phyloP scores from a whole-genome alignment of 2,888 invertebrate genomes.

The Chymomyza fuscimana region DNA sequence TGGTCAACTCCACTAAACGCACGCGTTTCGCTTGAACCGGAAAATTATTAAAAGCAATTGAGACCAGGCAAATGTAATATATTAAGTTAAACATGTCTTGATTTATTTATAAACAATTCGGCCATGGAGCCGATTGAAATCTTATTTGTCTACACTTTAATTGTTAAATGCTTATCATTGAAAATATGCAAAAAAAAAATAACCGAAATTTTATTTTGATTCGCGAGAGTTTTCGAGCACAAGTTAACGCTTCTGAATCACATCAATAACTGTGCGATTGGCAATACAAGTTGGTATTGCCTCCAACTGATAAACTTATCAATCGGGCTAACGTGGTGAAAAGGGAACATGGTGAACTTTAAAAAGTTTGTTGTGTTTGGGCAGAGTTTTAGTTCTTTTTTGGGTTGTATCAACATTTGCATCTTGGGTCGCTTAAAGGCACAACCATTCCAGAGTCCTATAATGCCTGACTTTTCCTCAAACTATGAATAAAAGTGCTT shows the following conservation, averaged over 20 bases:
- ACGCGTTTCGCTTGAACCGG: conserved; percentile 49
- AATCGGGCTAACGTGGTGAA: background rate
- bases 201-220: background rate
- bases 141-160: conserved; percentile 6
- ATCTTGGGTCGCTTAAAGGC: background rate
- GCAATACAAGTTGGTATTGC: background rate
- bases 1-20: conserved; percentile 60
- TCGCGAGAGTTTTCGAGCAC: conserved; percentile 20
- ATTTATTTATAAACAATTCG: conserved; percentile 16
- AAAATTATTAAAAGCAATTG: conserved; percentile 2
- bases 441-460: background rate
- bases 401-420: background rate
- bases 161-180: conserved; percentile 43
- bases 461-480: conserved; percentile 5
- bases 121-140: conserved; percentile 12
- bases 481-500: too few species aligned
- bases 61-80: conserved; percentile 11
- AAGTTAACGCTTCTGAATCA: conserved; percentile 28
- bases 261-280: conserved; percentile 50
- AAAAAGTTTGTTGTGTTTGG: background rate
- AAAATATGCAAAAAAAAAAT: background rate
- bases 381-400: background rate
- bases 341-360: background rate
- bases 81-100: conserved; percentile 32
- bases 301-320: background rate